phyloP scores from a whole-genome alignment of 1,140 invertebrate genomes.

The Plutomurus gul region DNA sequence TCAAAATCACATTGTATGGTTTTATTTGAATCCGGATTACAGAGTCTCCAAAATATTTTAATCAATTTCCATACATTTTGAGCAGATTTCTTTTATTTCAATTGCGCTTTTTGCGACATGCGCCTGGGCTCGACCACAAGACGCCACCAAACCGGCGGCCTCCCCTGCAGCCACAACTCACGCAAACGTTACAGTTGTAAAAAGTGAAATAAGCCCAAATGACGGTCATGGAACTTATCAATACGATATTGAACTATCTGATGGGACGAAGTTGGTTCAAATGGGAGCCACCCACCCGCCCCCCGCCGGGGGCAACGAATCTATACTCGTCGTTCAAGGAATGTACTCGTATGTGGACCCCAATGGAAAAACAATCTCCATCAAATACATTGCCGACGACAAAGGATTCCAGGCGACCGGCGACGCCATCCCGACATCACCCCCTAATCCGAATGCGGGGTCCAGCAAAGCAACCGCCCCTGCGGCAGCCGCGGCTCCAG shows the following conservation, averaged over 20 bases:
- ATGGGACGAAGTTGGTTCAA: slow-evolving; percentile 39
- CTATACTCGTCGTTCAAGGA: slow-evolving; percentile 51
- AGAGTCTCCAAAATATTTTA: too few relatives aligned
- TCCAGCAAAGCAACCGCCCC: neutral
- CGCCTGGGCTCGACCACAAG: neutral
- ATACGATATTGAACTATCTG: slow-evolving; percentile 29
- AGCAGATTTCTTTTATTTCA: too few relatives aligned
- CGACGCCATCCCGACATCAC: neutral
- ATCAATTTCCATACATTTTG: too few relatives aligned
- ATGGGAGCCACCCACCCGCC: slow-evolving; percentile 10
- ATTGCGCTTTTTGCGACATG: too few relatives aligned
- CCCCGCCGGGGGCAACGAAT: slow-evolving; percentile 37
- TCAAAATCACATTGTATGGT: too few relatives aligned
- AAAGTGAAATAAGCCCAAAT: neutral
- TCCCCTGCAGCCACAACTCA: neutral
- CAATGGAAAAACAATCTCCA: slow-evolving; percentile 69
- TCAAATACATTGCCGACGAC: slow-evolving; percentile 80
- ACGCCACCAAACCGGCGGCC: neutral
- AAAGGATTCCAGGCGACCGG: slow-evolving; percentile 56
- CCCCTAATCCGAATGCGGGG: neutral
- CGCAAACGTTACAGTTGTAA: neutral
- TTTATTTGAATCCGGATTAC: too few relatives aligned
- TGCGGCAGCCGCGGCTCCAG: neutral
- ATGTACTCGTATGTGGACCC: slow-evolving; percentile 73
- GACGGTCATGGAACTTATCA: slow-evolving; percentile 54